Percentiles rank a stretch among this genome's conserved stretches.
phyloP scores from a whole-genome alignment of 1,140 invertebrate species.

The Helicoverpa zea region DNA sequence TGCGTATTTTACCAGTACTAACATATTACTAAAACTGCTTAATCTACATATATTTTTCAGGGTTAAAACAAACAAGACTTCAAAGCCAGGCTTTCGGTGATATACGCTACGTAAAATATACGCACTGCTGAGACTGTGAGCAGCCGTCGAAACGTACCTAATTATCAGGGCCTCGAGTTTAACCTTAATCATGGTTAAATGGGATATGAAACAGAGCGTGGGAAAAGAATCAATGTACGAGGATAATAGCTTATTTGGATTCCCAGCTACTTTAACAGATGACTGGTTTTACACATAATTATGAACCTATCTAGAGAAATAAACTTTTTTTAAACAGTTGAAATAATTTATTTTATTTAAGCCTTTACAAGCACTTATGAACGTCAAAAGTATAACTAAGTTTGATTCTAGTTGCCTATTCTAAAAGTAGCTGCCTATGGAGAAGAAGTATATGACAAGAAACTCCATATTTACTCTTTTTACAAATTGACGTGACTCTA shows the following conservation, averaged over 20 bases:
- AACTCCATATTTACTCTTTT: too few relatives aligned
- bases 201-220: background rate
- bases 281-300: too few relatives aligned
- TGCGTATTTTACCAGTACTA: background rate
- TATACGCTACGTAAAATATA: constrained; percentile 1
- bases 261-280: too few relatives aligned
- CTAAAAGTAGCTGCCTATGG: too few relatives aligned
- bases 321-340: too few relatives aligned
- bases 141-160: constrained; percentile 32
- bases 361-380: too few relatives aligned
- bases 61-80: constrained; percentile 10
- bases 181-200: constrained; percentile 34
- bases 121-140: background rate
- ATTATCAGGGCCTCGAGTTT: constrained; percentile 30
- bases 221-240: constrained; percentile 16
- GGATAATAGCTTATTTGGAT: background rate
- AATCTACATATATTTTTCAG: constrained; percentile 5
- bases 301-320: too few relatives aligned
- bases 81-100: constrained; percentile 11
- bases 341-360: too few relatives aligned
- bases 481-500: too few relatives aligned
- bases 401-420: too few relatives aligned
- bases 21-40: background rate
- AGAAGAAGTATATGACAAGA: too few relatives aligned
- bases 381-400: too few relatives aligned